A percentile compares a stretch with the other conserved stretches of the same genome.
phyloP scores from a whole-genome alignment of 1,140 invertebrate genomes.

The Paralvinella palmiformis region DNA sequence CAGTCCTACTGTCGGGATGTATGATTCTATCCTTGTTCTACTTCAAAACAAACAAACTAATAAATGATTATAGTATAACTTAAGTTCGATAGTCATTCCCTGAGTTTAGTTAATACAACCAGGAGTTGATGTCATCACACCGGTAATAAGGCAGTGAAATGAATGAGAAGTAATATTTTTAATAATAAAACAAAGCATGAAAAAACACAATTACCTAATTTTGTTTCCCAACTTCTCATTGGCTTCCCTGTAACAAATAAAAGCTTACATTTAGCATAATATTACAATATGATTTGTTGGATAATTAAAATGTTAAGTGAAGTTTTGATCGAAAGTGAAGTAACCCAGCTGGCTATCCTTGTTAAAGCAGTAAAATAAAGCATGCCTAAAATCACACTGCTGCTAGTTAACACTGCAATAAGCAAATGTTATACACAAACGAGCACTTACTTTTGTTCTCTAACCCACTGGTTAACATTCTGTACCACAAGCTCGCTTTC shows the following conservation, averaged over 20 bases:
- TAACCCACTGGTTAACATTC: slow-evolving; percentile 49
- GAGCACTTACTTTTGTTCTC: slow-evolving; percentile 44
- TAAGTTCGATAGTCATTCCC: too few relatives aligned
- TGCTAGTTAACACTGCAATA: not conserved
- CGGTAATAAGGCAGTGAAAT: too few relatives aligned
- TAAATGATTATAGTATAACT: too few relatives aligned
- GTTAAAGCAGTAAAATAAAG: not conserved
- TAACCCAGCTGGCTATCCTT: not conserved
- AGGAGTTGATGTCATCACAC: too few relatives aligned
- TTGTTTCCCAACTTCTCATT: slow-evolving; percentile 49
- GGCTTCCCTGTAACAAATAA: slow-evolving; percentile 31
- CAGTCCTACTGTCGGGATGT: too few relatives aligned
- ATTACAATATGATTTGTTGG: too few relatives aligned
- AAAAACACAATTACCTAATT: slow-evolving; percentile 31
- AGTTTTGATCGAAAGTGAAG: too few relatives aligned
- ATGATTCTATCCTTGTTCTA: too few relatives aligned
- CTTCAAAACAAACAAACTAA: slow-evolving; percentile 9
- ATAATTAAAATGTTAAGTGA: too few relatives aligned
- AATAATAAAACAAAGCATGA: not conserved
- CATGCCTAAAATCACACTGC: not conserved
- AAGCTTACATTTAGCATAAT: not conserved
- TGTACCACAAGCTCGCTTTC: slow-evolving; percentile 49
- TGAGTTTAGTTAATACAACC: too few relatives aligned
- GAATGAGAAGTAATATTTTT: too few relatives aligned
- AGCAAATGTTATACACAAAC: not conserved